phyloP scores from a whole-genome alignment of 2,888 invertebrate genomes.

The Sympetrum striolatum region DNA sequence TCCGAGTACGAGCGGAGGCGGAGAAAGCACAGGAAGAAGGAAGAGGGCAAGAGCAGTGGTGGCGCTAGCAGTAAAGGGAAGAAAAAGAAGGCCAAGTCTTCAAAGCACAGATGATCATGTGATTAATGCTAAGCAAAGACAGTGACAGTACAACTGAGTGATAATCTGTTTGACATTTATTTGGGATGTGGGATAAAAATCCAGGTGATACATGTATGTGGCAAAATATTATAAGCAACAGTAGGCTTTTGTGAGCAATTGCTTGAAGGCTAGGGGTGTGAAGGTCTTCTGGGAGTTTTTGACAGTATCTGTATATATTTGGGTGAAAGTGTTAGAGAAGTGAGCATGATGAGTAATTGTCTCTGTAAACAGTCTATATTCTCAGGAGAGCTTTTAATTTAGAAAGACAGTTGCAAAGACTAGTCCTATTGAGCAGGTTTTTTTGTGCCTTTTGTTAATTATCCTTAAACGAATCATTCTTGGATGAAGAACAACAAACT shows the following conservation, averaged over 20 bases:
- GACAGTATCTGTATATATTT: neutral
- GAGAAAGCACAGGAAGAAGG: conserved; percentile 57
- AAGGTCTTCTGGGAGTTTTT: neutral
- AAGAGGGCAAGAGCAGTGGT: conserved; percentile 68
- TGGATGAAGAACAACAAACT: conserved; percentile 22
- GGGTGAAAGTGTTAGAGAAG: neutral
- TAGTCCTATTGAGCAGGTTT: conserved; percentile 36
- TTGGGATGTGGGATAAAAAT: neutral
- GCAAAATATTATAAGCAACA: neutral
- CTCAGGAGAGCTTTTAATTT: conserved; percentile 41
- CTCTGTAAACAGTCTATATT: conserved; percentile 20
- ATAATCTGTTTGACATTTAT: neutral
- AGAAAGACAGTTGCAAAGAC: conserved; percentile 10
- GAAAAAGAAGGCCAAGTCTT: conserved; percentile 55
- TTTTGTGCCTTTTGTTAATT: conserved; percentile 31
- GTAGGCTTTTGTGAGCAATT: neutral
- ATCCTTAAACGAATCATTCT: neutral
- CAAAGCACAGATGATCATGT: conserved; percentile 21
- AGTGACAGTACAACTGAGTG: neutral
- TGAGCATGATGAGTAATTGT: neutral
- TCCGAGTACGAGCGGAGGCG: conserved; percentile 64
- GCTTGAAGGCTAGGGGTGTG: conserved; percentile 9
- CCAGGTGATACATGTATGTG: neutral
- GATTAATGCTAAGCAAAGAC: neutral
- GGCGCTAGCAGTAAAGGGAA: conserved; percentile 69